Conservation (phyloP, 2,113 vertebrate species). For the Cromileptes altivelis region DNA sequence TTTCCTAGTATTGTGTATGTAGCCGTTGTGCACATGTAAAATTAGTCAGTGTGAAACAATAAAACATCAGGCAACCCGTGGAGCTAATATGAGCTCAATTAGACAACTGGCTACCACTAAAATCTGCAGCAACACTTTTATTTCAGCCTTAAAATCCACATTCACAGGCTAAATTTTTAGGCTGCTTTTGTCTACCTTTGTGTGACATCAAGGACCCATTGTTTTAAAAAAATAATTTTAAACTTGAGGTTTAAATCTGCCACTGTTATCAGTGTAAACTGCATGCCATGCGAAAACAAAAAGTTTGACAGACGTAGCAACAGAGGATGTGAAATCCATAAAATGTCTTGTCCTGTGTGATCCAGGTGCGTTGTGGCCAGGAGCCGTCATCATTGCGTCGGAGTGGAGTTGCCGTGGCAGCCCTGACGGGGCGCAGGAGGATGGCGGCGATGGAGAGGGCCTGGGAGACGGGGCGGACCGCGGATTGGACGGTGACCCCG, state of each 20-base stretch:
- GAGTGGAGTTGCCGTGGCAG: constrained; percentile 97
- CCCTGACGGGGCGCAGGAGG: constrained; percentile 96
- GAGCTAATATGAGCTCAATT: neutral
- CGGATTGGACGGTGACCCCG: constrained; percentile 94
- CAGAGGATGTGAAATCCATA: neutral
- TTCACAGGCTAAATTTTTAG: neutral
- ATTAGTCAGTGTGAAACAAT: neutral
- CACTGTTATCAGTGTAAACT: neutral
- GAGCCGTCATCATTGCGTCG: constrained; percentile 99
- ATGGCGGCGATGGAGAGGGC: constrained; percentile 90
- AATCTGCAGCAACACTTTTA: neutral
- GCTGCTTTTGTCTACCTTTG: neutral
- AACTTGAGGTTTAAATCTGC: neutral
- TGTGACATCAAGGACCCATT: neutral
- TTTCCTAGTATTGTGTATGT: neutral
- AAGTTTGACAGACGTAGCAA: neutral
- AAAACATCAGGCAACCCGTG: neutral
- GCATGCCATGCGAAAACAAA: accelerated
- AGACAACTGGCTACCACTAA: neutral
- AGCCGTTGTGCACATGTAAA: neutral
- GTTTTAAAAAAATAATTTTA: neutral
- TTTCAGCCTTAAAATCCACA: neutral
- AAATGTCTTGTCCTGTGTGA: constrained; percentile 9
- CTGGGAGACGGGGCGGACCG: constrained; percentile 91
- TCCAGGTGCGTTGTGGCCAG: constrained; percentile 79